These are phyloP conservation scores for Chloroclysta siterata DNA, from an alignment of 2,888 invertebrate species.

Conservation along the genomic window DNA sequence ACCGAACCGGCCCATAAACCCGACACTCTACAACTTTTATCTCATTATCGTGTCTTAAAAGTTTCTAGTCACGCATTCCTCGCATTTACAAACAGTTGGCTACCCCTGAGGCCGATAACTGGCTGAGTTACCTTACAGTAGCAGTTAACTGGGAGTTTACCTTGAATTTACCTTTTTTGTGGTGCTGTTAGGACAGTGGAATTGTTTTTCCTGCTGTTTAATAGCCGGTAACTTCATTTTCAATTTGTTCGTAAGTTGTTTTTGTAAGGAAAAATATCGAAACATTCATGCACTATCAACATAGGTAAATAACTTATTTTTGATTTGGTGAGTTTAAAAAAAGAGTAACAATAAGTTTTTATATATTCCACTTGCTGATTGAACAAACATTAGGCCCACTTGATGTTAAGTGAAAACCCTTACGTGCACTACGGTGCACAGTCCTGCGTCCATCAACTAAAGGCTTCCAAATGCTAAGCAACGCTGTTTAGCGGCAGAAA, in stretches of 20 bases:
- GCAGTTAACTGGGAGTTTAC: conserved; percentile 43
- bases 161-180: conserved; percentile 44
- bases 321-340: too few species aligned
- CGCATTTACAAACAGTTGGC: conserved; percentile 45
- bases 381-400: too few species aligned
- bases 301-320: too few species aligned
- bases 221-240: conserved; percentile 37
- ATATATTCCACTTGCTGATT: too few species aligned
- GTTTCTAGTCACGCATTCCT: conserved; percentile 53
- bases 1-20: conserved; percentile 22
- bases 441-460: too few species aligned
- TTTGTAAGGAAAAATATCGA: conserved; percentile 4
- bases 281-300: too few species aligned
- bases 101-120: conserved; percentile 31
- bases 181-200: conserved; percentile 43
- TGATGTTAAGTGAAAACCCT: too few species aligned
- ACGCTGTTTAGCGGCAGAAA: too few species aligned
- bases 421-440: too few species aligned
- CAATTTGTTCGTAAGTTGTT: conserved; percentile 36
- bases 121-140: conserved; percentile 17
- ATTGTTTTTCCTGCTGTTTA: conserved; percentile 47
- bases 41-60: conserved; percentile 49
- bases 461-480: too few species aligned
- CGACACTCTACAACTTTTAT: conserved; percentile 38
- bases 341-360: too few species aligned